Evolutionary conservation across 2,888 invertebrate genomes (phyloP).

Genomic region (Ferrisia virgata): DNA sequence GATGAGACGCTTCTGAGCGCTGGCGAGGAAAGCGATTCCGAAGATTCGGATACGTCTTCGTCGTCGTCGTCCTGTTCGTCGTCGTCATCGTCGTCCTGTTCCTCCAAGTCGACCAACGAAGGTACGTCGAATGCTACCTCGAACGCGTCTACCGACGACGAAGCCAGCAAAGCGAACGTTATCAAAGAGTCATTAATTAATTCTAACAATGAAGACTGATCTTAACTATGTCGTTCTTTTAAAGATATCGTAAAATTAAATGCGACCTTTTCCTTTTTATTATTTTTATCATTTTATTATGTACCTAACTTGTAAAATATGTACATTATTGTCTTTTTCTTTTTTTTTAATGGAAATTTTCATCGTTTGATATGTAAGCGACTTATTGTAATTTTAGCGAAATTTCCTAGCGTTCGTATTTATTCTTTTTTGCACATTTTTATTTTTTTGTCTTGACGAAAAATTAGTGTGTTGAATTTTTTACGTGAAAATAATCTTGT

Average conservation of each 20-base stretch:
- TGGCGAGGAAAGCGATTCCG: slow-evolving; percentile 25
- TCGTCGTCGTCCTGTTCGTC: slow-evolving; percentile 37
- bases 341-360: not conserved
- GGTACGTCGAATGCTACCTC: not conserved
- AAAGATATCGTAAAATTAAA: not conserved
- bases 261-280: not conserved
- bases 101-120: not conserved
- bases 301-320: not conserved
- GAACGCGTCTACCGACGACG: not conserved
- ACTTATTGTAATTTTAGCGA: not conserved
- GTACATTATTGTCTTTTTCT: not conserved
- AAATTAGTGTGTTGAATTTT: not conserved
- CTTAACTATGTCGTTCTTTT: slow-evolving; percentile 5
- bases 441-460: not conserved
- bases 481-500: not conserved
- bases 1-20: not conserved
- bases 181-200: slow-evolving; percentile 6
- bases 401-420: not conserved
- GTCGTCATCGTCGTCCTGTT: slow-evolving; percentile 20
- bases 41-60: slow-evolving; percentile 39
- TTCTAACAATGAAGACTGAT: slow-evolving; percentile 21
- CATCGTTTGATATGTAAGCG: not conserved
- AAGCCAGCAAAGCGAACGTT: not conserved
- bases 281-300: slow-evolving; percentile 5
- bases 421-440: too few species aligned